Conservation (phyloP, 2,888 invertebrate genomes). For the Phortica okadai region DNA sequence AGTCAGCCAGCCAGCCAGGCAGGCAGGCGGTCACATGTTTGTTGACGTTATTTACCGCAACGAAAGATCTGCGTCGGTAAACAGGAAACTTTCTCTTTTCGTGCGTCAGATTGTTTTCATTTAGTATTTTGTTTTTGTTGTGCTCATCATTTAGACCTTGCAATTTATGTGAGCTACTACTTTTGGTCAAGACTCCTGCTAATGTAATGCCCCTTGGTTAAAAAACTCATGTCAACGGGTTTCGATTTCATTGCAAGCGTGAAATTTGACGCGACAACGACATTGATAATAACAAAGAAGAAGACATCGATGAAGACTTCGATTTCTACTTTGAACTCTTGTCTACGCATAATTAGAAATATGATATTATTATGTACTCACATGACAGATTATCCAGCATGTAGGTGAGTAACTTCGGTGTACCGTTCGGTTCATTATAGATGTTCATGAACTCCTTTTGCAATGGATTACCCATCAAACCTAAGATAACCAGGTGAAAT, state of each 20-base stretch:
- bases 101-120: conserved; percentile 51
- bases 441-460: conserved; percentile 93
- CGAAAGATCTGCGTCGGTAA: conserved; percentile 20
- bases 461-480: conserved; percentile 95
- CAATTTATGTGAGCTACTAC: conserved; percentile 12
- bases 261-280: neutral
- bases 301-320: too few relatives aligned
- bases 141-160: neutral
- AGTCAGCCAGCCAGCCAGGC: neutral
- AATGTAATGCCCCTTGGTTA: neutral
- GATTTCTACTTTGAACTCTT: neutral
- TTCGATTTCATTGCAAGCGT: conserved; percentile 19
- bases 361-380: conserved; percentile 76
- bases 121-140: conserved; percentile 53
- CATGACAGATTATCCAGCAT: conserved; percentile 98
- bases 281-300: neutral
- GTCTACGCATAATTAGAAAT: neutral
- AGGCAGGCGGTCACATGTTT: conserved; percentile 9
- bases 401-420: conserved; percentile 93
- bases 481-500: conserved; percentile 95
- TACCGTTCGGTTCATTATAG: conserved; percentile 95
- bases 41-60: conserved; percentile 14
- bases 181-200: conserved; percentile 14
- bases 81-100: conserved; percentile 61
- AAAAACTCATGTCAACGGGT: neutral